These are phyloP conservation scores for Polymixis lichenea DNA, from an alignment of 2,888 invertebrate species.

Conservation along the genomic window DNA sequence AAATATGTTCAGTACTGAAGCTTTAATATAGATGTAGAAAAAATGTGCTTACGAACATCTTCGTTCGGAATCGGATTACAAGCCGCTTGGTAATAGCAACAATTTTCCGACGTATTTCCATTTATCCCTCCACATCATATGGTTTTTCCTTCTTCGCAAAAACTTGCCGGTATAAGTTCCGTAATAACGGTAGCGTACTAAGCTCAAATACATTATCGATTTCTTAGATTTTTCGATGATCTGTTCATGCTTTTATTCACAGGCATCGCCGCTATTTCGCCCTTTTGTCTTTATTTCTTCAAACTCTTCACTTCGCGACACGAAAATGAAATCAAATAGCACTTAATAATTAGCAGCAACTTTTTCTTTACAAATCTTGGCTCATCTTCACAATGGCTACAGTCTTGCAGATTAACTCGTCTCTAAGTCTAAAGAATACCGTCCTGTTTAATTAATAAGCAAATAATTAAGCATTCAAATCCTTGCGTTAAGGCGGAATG, in stretches of 20 bases:
- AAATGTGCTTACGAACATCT: slow-evolving; percentile 47
- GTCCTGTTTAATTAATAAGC: slow-evolving; percentile 69
- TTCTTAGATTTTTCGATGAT: neutral
- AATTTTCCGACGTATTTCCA: slow-evolving; percentile 48
- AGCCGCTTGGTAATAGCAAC: slow-evolving; percentile 36
- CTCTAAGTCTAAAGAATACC: slow-evolving; percentile 55
- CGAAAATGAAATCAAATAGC: slow-evolving; percentile 45
- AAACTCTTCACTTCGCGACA: slow-evolving; percentile 29
- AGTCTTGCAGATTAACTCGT: slow-evolving; percentile 57
- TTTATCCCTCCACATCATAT: slow-evolving; percentile 45
- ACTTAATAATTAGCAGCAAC: slow-evolving; percentile 51
- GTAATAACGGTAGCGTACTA: slow-evolving; percentile 4
- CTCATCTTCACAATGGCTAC: slow-evolving; percentile 46
- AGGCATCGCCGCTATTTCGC: neutral
- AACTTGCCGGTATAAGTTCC: slow-evolving; percentile 19
- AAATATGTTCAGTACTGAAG: slow-evolving; percentile 16
- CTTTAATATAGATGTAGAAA: slow-evolving; percentile 32
- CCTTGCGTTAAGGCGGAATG: slow-evolving; percentile 57
- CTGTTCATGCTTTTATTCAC: neutral
- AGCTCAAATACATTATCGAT: slow-evolving; percentile 17
- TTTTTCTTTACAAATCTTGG: slow-evolving; percentile 41
- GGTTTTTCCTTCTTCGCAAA: slow-evolving; percentile 30
- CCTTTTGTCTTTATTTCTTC: slow-evolving; percentile 10
- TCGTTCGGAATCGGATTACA: slow-evolving; percentile 46
- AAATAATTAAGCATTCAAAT: slow-evolving; percentile 69